phyloP scores from a whole-genome alignment of 2,113 vertebrate species.

The Sphaerodactylus townsendi region DNA sequence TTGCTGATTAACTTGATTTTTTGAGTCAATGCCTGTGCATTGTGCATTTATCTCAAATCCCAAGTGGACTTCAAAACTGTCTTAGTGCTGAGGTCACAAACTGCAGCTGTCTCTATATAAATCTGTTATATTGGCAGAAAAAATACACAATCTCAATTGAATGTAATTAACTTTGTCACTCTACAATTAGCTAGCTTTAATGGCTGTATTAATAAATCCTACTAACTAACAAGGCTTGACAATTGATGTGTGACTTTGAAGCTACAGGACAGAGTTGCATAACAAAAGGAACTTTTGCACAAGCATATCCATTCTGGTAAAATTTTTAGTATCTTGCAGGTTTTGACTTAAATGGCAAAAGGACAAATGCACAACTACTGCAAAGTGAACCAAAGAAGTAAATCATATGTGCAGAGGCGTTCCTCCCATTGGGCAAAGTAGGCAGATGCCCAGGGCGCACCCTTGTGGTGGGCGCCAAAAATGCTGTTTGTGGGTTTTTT shows the following conservation, averaged over 20 bases:
- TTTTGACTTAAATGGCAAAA: conserved; percentile 32
- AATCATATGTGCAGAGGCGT: too few relatives aligned
- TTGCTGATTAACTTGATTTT: conserved; percentile 40
- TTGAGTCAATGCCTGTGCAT: conserved; percentile 19
- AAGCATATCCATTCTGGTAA: conserved; percentile 7
- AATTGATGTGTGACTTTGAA: conserved; percentile 60
- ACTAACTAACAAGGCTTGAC: conserved; percentile 69
- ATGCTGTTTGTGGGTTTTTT: too few relatives aligned
- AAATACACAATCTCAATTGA: conserved; percentile 47
- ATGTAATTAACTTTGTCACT: conserved; percentile 58
- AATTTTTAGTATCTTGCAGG: conserved; percentile 21
- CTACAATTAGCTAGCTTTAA: conserved; percentile 55
- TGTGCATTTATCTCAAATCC: conserved; percentile 35
- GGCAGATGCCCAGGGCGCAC: too few relatives aligned
- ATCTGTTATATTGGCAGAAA: conserved; percentile 51
- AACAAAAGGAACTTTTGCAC: conserved; percentile 41
- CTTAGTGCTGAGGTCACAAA: conserved; percentile 24
- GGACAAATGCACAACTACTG: neutral
- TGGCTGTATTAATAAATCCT: conserved; percentile 68
- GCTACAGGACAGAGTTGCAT: conserved; percentile 31
- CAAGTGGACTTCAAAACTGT: conserved; percentile 17
- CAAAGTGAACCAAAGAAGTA: neutral
- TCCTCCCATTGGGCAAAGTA: too few relatives aligned
- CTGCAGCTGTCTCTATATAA: conserved; percentile 31
- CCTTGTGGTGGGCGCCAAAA: too few relatives aligned